A percentile compares a stretch with the other conserved stretches of the same genome.
These are phyloP conservation scores for Montipora efflorescens DNA, from an alignment of 64 coral and sea anemone genomes.

Conservation along the genomic window DNA sequence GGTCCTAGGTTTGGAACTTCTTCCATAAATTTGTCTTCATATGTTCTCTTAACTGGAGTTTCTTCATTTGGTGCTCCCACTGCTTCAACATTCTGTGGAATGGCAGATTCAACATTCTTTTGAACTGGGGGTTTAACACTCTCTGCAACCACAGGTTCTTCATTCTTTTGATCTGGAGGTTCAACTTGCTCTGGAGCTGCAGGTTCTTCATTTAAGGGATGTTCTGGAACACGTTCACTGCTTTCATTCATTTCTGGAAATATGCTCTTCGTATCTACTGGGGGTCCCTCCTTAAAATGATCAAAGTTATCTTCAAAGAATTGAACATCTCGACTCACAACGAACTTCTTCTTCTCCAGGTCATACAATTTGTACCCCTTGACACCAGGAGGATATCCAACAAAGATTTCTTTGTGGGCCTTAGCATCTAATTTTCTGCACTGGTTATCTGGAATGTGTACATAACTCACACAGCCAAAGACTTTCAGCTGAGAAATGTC, in stretches of 20 bases:
- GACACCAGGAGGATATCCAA: slow-evolving; percentile 70
- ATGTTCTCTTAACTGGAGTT: slow-evolving; percentile 60
- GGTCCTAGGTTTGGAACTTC: slow-evolving; percentile 71
- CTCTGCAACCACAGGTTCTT: slow-evolving; percentile 5
- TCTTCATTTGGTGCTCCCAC: slow-evolving; percentile 46
- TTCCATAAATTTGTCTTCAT: slow-evolving; percentile 70
- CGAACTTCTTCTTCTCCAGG: slow-evolving; percentile 62
- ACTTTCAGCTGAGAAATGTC: slow-evolving; percentile 82
- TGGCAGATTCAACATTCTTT: slow-evolving; percentile 14
- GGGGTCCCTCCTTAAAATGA: slow-evolving; percentile 37
- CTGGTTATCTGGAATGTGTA: slow-evolving; percentile 60
- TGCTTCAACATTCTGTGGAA: slow-evolving; percentile 64
- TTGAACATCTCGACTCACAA: slow-evolving; percentile 36
- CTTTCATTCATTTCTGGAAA: slow-evolving; percentile 18
- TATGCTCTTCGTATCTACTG: slow-evolving; percentile 16
- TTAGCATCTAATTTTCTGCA: slow-evolving; percentile 82
- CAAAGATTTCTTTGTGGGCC: slow-evolving; percentile 73
- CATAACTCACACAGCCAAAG: slow-evolving; percentile 76
- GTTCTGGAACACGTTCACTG: slow-evolving; percentile 27
- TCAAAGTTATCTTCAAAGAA: slow-evolving; percentile 58
- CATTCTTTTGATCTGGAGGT: slow-evolving; percentile 14
- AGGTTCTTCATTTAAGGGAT: neutral
- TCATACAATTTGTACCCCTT: slow-evolving; percentile 34
- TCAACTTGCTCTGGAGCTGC: neutral
- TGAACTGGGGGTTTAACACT: slow-evolving; percentile 15